Evolutionary conservation across 2,888 invertebrate species (phyloP).

Genomic region (Clunio marinus): DNA sequence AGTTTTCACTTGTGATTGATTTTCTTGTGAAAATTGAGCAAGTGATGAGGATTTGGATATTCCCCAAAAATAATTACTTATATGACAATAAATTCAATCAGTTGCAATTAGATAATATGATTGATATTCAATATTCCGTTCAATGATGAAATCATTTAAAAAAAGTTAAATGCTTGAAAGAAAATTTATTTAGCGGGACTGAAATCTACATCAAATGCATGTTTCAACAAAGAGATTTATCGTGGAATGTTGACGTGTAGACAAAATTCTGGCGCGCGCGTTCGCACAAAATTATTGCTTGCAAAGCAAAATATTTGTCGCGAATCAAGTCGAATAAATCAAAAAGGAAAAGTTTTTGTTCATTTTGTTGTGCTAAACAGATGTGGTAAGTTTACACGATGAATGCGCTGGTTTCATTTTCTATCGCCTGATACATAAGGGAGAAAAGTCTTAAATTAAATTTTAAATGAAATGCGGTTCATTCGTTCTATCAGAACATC

Average conservation of each 20-base stretch:
- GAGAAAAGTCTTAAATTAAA: constrained; percentile 21
- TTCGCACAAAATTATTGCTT: not conserved
- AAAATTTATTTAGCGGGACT: not conserved
- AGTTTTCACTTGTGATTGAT: too few species aligned
- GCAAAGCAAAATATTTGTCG: not conserved
- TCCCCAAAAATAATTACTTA: too few species aligned
- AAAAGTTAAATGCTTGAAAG: too few species aligned
- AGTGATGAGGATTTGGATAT: too few species aligned
- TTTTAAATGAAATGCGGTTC: constrained; percentile 28
- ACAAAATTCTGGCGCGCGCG: not conserved
- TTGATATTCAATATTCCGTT: too few species aligned
- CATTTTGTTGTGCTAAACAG: constrained; percentile 11
- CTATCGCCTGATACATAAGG: not conserved
- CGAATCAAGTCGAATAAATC: constrained; percentile 10
- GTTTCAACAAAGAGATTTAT: not conserved
- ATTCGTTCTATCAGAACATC: constrained; percentile 11
- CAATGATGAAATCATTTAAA: too few species aligned
- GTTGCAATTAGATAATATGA: too few species aligned
- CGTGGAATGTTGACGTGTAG: not conserved
- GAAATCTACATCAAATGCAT: not conserved
- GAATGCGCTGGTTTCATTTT: constrained; percentile 17
- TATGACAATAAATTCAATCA: too few species aligned
- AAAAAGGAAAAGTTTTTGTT: not conserved
- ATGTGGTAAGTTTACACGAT: constrained; percentile 7
- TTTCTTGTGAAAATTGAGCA: too few species aligned